Percentiles rank a stretch among this genome's conserved stretches.
phyloP scores from a whole-genome alignment of 1,140 invertebrate genomes.

The Anastrepha ludens region DNA sequence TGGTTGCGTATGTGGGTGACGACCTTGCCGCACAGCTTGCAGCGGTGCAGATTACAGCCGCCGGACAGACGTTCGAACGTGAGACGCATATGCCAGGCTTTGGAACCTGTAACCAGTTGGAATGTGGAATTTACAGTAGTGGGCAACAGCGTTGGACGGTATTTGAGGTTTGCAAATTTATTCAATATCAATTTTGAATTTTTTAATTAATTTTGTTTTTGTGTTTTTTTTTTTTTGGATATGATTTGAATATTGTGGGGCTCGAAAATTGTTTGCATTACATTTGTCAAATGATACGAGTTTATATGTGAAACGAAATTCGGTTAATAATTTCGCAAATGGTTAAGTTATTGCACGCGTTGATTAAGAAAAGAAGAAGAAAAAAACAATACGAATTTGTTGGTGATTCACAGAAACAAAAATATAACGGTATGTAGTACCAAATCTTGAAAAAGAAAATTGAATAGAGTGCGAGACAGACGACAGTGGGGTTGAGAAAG shows the following conservation, averaged over 20 bases:
- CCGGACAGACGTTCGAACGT: conserved; percentile 91
- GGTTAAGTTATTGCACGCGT: conserved; percentile 61
- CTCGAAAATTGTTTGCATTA: conserved; percentile 55
- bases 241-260: conserved; percentile 38
- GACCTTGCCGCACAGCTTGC: conserved; percentile 93
- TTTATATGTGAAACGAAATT: conserved; percentile 53
- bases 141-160: conserved; percentile 39
- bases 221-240: conserved; percentile 56
- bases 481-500: background rate
- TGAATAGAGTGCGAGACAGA: background rate
- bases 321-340: conserved; percentile 53
- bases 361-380: conserved; percentile 72
- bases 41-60: conserved; percentile 90
- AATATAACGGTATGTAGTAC: conserved; percentile 22
- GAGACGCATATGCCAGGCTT: conserved; percentile 93
- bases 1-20: conserved; percentile 93
- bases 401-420: conserved; percentile 62
- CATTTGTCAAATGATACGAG: conserved; percentile 48
- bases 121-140: conserved; percentile 51
- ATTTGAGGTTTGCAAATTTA: conserved; percentile 38
- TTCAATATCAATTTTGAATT: conserved; percentile 57
- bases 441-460: conserved; percentile 15
- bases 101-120: conserved; percentile 81
- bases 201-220: conserved; percentile 53
- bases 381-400: conserved; percentile 70